Evolutionary conservation across 2,888 invertebrate genomes (phyloP).

Genomic region (Lordiphosa andalusiaca): DNA sequence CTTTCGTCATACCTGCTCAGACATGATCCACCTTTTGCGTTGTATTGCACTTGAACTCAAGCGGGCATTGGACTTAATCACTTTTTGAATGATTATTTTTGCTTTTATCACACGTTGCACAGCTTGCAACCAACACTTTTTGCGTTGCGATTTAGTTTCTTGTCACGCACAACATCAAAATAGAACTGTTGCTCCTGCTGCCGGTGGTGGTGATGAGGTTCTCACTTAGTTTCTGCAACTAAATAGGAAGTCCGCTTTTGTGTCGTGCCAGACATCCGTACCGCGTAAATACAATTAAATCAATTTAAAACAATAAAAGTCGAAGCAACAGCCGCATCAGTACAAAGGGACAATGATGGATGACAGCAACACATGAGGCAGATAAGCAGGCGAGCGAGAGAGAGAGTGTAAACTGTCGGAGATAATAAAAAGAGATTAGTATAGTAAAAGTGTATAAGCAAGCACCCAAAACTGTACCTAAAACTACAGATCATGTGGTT

Average conservation of each 20-base stretch:
- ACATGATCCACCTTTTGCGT: neutral
- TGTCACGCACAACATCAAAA: constrained; percentile 25
- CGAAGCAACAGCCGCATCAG: constrained; percentile 30
- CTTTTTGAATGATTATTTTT: constrained; percentile 12
- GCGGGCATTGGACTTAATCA: constrained; percentile 1
- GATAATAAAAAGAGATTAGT: constrained; percentile 34
- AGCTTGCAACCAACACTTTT: neutral
- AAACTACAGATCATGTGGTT: constrained; percentile 30
- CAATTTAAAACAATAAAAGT: constrained; percentile 69
- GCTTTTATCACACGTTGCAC: constrained; percentile 1
- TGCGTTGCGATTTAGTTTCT: constrained; percentile 1
- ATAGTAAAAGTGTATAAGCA: constrained; percentile 21
- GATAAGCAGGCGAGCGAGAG: constrained; percentile 1
- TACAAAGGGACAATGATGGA: constrained; percentile 39
- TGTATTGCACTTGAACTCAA: constrained; percentile 1
- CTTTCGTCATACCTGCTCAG: neutral
- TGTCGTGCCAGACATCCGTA: constrained; percentile 53
- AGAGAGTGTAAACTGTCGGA: constrained; percentile 26
- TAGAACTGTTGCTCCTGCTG: constrained; percentile 28
- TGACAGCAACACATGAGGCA: constrained; percentile 8
- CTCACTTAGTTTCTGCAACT: constrained; percentile 39
- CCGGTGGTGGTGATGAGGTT: constrained; percentile 22
- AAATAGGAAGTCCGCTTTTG: constrained; percentile 55
- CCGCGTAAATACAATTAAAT: constrained; percentile 68
- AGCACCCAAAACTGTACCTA: constrained; percentile 35